Evolutionary conservation across 2,888 invertebrate species (phyloP).

Genomic region (Lasioglossum vierecki): DNA sequence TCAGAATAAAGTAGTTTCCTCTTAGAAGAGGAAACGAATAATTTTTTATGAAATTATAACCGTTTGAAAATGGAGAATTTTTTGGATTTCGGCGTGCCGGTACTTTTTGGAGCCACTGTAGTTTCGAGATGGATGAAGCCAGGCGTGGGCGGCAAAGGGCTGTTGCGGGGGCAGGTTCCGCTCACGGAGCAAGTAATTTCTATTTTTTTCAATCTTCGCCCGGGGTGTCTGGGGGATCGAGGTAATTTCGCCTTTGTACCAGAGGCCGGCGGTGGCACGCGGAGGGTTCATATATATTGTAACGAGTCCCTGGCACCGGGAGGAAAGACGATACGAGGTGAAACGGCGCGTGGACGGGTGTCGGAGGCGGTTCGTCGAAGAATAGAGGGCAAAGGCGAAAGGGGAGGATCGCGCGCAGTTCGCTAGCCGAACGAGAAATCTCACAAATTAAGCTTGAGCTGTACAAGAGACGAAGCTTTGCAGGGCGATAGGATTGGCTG

Average conservation of each 20-base stretch:
- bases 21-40: too few species aligned
- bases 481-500: slow-evolving; percentile 76
- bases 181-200: slow-evolving; percentile 71
- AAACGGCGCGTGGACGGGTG: slow-evolving; percentile 47
- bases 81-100: not conserved
- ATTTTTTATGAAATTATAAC: not conserved
- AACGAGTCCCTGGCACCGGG: slow-evolving; percentile 60
- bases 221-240: slow-evolving; percentile 58
- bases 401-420: slow-evolving; percentile 26
- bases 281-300: slow-evolving; percentile 78
- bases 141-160: not conserved
- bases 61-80: not conserved
- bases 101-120: not conserved
- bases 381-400: slow-evolving; percentile 32
- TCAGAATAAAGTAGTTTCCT: too few species aligned
- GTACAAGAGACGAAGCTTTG: slow-evolving; percentile 72
- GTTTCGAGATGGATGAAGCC: not conserved
- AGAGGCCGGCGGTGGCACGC: slow-evolving; percentile 70
- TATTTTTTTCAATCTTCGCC: slow-evolving; percentile 79
- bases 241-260: slow-evolving; percentile 78
- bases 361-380: not conserved
- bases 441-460: slow-evolving; percentile 80
- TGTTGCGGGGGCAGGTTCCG: not conserved
- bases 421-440: slow-evolving; percentile 68
- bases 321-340: slow-evolving; percentile 19